These are phyloP conservation scores for Pheosia gnoma DNA, from an alignment of 2,888 invertebrate species.

Conservation along the genomic window DNA sequence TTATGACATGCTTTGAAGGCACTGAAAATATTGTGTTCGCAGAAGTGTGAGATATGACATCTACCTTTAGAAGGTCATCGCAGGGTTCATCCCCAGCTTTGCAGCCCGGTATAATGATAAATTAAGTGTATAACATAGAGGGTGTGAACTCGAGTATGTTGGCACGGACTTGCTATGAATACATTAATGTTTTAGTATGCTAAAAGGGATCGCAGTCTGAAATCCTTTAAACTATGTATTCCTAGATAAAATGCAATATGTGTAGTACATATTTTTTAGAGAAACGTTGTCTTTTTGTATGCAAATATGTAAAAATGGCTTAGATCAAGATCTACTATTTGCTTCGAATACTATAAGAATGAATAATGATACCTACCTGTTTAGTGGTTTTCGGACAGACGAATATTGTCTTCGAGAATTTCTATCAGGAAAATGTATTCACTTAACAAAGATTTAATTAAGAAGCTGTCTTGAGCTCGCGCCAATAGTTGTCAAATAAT, in stretches of 20 bases:
- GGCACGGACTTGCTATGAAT: slow-evolving; percentile 3
- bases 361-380: neutral
- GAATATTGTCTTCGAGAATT: neutral
- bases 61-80: no score
- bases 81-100: no score
- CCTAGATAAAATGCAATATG: neutral
- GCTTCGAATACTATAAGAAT: no score
- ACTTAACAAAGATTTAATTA: slow-evolving; percentile 9
- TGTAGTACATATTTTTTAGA: neutral
- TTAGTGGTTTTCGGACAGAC: neutral
- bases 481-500: slow-evolving; percentile 7
- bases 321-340: no score
- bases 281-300: no score
- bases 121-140: neutral
- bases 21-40: no score
- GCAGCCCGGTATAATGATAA: neutral
- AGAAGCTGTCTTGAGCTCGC: slow-evolving; percentile 4
- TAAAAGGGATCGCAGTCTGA: neutral
- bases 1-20: no score
- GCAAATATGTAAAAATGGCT: no score
- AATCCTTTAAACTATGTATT: neutral
- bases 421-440: neutral
- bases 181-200: slow-evolving; percentile 3
- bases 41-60: no score
- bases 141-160: neutral